Base-by-base conservation (phyloP, 2,888 invertebrate genomes). In the Tenthredo mesomela region DNA sequence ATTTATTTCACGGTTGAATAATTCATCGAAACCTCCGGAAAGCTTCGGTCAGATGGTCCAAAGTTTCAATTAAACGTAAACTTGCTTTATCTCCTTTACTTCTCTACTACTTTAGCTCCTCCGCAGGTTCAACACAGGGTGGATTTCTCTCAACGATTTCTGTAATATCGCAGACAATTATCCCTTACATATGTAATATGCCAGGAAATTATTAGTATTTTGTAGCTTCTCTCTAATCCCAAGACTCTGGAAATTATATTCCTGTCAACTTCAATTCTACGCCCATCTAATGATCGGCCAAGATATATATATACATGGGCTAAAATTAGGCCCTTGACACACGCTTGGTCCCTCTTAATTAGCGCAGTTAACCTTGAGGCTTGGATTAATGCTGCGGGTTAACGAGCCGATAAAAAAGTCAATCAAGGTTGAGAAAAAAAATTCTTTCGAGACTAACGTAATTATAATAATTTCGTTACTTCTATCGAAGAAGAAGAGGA, bases 291-390 rank as follows among this genome's bases (percentile, higher is more conserved):
- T 54, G 54, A 73, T 73, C 54, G 50, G 33, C 50, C 25, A 7
- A 77, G 54, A 77, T 77, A 77, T 77, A 77, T 77, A 77, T 77
- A 47, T 47, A 12, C 37, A 12, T 33, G 21, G 54, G 50, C 15
- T 54, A 29, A 77, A 77, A 77, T 77, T 77, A 77, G 40, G 77
- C 77, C 77, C 77, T 77, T 54, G 77, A 77, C 77, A 50, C 77
- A 77, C 77, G 33, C 54, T 77, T 29, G 54, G 77, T 77, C 54
- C 77, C 54, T 25, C 40, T 77, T 77, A 77, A 77, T 77, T 77
- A 54, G 33, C 77, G 9, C 77, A 54, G 77, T 50, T 77, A 50
- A 77, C 77, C 77, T 77, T 77, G 77, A 54, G 54, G 77, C 77
- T 33, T 1, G 33, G n/a, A 77, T 77, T 77, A 77, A 77, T 77